These are phyloP conservation scores for Uria lomvia DNA, from an alignment of 2,113 vertebrate genomes.

Conservation along the genomic window DNA sequence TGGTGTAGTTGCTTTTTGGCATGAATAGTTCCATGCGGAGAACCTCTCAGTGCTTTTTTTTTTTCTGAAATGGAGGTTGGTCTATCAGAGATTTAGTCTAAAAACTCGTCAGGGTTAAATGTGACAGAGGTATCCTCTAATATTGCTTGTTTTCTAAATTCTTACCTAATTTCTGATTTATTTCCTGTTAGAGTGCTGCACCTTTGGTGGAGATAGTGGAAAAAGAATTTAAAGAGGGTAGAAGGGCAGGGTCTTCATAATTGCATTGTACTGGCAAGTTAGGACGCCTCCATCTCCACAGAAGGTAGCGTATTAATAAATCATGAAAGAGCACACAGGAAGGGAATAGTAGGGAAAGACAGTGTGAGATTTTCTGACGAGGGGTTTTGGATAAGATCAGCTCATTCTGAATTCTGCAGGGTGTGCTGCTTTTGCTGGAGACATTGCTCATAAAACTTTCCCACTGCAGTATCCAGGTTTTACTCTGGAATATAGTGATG, in stretches of 20 bases:
- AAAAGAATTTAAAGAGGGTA: background rate
- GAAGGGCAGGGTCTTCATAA: background rate
- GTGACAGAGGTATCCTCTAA: background rate
- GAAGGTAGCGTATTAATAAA: background rate
- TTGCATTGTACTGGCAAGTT: background rate
- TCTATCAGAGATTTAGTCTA: background rate
- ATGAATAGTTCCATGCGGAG: background rate
- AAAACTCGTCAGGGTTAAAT: background rate
- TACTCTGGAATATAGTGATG: background rate
- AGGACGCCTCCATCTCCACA: background rate
- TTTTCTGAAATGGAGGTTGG: background rate
- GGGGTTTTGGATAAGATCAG: background rate
- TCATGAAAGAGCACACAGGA: background rate
- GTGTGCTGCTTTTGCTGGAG: background rate
- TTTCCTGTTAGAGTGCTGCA: background rate
- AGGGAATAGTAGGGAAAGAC: background rate
- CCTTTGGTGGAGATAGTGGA: background rate
- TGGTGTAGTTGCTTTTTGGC: background rate
- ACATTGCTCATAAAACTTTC: background rate
- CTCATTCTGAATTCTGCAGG: background rate
- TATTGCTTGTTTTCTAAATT: background rate
- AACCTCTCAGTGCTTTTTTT: background rate
- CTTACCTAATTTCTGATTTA: background rate
- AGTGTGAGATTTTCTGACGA: background rate
- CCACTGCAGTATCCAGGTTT: background rate